These are phyloP conservation scores for Leptarthrus brevirostris DNA, from an alignment of 2,888 invertebrate species.

Conservation along the genomic window DNA sequence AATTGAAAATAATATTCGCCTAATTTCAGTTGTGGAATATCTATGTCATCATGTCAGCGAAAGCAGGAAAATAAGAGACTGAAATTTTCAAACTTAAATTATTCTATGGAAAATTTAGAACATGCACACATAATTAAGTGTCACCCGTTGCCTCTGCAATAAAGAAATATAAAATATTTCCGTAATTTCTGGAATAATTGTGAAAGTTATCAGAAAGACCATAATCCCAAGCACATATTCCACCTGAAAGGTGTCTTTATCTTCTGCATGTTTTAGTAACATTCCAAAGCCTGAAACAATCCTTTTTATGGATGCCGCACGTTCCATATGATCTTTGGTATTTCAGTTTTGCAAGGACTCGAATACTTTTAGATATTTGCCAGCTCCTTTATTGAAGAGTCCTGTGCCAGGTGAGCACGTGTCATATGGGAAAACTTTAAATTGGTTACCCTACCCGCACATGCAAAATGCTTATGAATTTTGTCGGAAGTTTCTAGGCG, in stretches of 20 bases:
- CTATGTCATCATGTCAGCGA: too few species aligned
- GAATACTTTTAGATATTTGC: neutral
- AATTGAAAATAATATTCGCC: too few species aligned
- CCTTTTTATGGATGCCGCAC: neutral
- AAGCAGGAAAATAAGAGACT: too few species aligned
- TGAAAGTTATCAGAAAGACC: neutral
- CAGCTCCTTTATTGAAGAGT: neutral
- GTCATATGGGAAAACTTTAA: slow-evolving; percentile 30
- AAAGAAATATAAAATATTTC: neutral
- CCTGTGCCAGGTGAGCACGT: slow-evolving; percentile 9
- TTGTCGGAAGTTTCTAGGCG: neutral
- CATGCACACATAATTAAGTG: too few species aligned
- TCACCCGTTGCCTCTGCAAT: neutral
- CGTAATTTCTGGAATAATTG: neutral
- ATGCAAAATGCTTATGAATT: neutral
- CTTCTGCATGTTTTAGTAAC: neutral
- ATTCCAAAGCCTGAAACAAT: neutral
- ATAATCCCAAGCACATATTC: neutral
- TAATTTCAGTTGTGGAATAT: too few species aligned
- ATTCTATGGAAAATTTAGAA: too few species aligned
- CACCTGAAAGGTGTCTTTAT: neutral
- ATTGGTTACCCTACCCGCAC: neutral
- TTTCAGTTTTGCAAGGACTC: neutral
- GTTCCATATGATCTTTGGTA: neutral
- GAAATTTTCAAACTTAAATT: too few species aligned